Evolutionary conservation across 2,888 invertebrate genomes (phyloP).

Genomic region (Odiellus spinosus): DNA sequence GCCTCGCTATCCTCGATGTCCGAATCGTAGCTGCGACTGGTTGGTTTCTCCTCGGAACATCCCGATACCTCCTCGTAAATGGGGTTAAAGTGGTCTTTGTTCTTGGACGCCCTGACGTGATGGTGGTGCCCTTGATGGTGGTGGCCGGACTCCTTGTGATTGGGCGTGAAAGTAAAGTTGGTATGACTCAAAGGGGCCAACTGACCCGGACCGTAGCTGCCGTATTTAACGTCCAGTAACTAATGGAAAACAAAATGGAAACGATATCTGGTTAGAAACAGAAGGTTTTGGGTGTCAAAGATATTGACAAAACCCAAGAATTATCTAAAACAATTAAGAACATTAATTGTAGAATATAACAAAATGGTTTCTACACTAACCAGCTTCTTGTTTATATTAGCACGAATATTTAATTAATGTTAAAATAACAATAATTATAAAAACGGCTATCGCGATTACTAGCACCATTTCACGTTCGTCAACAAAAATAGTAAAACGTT

Average conservation of each 20-base stretch:
- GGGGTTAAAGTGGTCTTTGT: conserved; percentile 18
- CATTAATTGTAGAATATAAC: too few relatives aligned
- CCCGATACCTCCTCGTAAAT: conserved; percentile 21
- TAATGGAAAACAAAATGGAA: conserved; percentile 10
- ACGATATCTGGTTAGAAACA: neutral
- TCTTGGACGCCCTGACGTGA: conserved; percentile 3
- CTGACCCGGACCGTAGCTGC: conserved; percentile 19
- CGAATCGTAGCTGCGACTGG: conserved; percentile 16
- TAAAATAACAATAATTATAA: too few relatives aligned
- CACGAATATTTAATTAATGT: too few relatives aligned
- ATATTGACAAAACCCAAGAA: too few relatives aligned
- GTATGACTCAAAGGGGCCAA: conserved; percentile 17
- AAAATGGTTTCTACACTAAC: too few relatives aligned
- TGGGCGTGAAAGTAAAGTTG: conserved; percentile 17
- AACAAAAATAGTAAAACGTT: too few relatives aligned
- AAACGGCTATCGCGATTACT: too few relatives aligned
- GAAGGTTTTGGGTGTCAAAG: neutral
- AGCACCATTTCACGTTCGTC: too few relatives aligned
- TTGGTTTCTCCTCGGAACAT: conserved; percentile 16
- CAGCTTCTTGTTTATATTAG: too few relatives aligned
- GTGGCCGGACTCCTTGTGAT: conserved; percentile 1
- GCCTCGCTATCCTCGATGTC: conserved; percentile 20
- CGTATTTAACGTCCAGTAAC: conserved; percentile 21
- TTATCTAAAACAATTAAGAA: too few relatives aligned
- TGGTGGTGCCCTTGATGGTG: conserved; percentile 5